Evolutionary conservation across 2,113 vertebrate species (phyloP).

Genomic region (Corythaeola cristata): DNA sequence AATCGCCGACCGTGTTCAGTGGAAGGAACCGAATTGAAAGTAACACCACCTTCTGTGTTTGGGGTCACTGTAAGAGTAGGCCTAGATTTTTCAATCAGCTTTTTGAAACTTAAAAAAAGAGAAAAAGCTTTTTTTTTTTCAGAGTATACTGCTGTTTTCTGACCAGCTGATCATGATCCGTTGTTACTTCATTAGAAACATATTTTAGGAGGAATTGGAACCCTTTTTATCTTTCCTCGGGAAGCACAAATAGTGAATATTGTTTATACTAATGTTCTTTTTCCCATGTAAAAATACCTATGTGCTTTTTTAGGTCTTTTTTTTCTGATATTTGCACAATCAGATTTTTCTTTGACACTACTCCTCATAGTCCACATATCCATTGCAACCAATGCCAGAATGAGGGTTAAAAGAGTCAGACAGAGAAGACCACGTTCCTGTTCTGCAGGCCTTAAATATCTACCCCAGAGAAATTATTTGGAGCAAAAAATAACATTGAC

Average conservation of each 20-base stretch:
- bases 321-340: background rate
- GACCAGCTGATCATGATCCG: background rate
- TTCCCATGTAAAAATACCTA: background rate
- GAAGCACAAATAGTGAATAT: background rate
- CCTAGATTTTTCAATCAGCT: background rate
- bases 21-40: background rate
- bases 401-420: background rate
- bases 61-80: background rate
- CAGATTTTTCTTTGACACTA: background rate
- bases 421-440: background rate
- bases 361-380: background rate
- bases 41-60: background rate
- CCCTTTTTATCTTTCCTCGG: background rate
- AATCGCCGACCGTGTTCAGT: background rate
- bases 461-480: background rate
- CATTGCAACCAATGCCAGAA: background rate
- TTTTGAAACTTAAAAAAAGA: background rate
- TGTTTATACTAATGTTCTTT: background rate
- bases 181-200: background rate
- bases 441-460: background rate
- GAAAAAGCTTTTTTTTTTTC: background rate
- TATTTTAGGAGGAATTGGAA: constrained; percentile 1
- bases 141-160: background rate
- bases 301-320: background rate
- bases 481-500: background rate